Base-by-base conservation (phyloP, 2,113 vertebrate genomes). In the Trogon melanurus region DNA sequence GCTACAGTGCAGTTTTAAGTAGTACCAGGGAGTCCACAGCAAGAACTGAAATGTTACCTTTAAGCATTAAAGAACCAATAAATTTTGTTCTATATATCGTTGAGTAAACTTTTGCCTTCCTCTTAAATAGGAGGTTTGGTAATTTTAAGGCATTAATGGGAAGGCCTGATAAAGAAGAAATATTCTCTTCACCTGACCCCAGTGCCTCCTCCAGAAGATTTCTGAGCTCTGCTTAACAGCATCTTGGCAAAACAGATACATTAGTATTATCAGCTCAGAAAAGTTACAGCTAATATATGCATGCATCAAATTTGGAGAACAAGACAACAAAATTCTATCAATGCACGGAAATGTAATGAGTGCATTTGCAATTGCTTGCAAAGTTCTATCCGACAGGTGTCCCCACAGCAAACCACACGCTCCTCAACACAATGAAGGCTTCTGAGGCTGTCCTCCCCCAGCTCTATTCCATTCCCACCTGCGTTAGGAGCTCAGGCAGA, bases 381-480 rank as follows among this genome's bases (percentile, higher is more conserved):
- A 54, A 45, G 27, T 41, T 82, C 47, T 57, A 75, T 17, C 38
- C 4, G 36, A 30, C 19, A 85, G 27, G n/a, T 47, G 56, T 22
- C 66, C 82, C 82, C 82, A 64, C 0, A 72, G 56, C 51, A 79
- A 88, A 18, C 7, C 16, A 32, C 36, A 50, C 71, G 25, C 44
- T 88, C 20, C 26, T 69, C 65, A 10, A 47, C 41, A 30, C 10
- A 50, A 65, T 11, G 19, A 69, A 56, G 3, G 15, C 32, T 69
- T 69, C 44, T 47, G 67, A 38, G 21, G 15, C 44, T 30, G 20
- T 23, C 36, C 44, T 50, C 29, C 54, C 48, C 13, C 16, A 56
- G 0, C 8, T 8, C 6, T 1, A 3, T 8, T 16, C 21, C 13
- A 30, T 18, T 45, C 32, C 36, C 7, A 17, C 7, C 23, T 5